Conservation (phyloP, 2,888 invertebrate species). For the Phaonia tiefii region DNA sequence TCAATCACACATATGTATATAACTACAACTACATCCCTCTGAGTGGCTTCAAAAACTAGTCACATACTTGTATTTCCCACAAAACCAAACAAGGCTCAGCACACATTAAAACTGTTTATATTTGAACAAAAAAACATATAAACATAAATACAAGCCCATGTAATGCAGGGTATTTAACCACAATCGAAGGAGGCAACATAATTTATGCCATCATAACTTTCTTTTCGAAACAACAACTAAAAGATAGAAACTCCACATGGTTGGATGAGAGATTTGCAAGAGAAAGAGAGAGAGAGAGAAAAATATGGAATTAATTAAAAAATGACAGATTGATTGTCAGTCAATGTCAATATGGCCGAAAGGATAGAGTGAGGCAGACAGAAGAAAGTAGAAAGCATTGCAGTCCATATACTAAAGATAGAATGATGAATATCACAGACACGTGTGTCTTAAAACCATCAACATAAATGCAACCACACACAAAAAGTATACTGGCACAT, state of each 20-base stretch:
- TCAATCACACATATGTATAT: too few relatives aligned
- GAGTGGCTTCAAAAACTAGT: too few relatives aligned
- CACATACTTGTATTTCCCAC: too few relatives aligned
- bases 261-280: not conserved
- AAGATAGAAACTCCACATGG: not conserved
- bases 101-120: too few relatives aligned
- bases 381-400: not conserved
- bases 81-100: too few relatives aligned
- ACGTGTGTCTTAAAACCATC: not conserved
- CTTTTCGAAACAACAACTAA: not conserved
- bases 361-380: not conserved
- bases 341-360: not conserved
- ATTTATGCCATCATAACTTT: conserved; percentile 17
- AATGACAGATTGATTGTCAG: conserved; percentile 34
- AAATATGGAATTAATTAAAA: conserved; percentile 37
- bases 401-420: too few relatives aligned
- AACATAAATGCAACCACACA: not conserved
- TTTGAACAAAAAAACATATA: not conserved
- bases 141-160: not conserved
- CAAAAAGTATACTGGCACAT: too few relatives aligned
- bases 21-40: too few relatives aligned
- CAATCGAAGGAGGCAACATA: not conserved
- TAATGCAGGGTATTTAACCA: not conserved
- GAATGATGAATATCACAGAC: not conserved
- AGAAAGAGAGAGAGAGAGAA: not conserved